Base-by-base conservation (phyloP, 2,113 vertebrate genomes). In the Dendrocopos noguchii region DNA sequence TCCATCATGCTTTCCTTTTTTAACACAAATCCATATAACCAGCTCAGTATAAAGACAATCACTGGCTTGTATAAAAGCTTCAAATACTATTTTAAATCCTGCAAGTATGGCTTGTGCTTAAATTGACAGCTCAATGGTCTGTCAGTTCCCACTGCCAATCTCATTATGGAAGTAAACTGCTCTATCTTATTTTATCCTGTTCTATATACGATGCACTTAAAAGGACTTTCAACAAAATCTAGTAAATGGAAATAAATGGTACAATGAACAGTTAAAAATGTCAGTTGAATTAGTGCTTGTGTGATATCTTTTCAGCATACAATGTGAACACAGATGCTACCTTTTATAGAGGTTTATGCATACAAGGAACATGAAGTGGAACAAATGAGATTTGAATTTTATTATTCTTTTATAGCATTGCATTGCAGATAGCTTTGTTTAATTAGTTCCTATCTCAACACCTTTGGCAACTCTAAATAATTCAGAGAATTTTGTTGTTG, bases 331-430 rank as follows among this genome's bases (percentile, higher is more conserved):
- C 93, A 96, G 61, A 90, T 97, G 93, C 72, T 50, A 47, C 72
- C 66, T 94, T 95, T 97, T 96, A 95, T 93, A 96, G 95, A 97
- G 95, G 63, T 73, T 95, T 95, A 93, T 92, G 96, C 95, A 87
- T 87, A 94, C 27, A 1, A 87, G 91, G 85, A 97, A 94, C 85
- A 71, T 68, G 94, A 95, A 97, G 97, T 90, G 95, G 97, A 98
- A 97, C 97, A 97, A 97, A 97, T 96, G 97, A 97, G 97, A 97
- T 97, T 97, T 97, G 95, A 85, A 95, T 97, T 98, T 97, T 97
- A 98, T 95, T 97, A 94, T 95, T 93, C 95, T 97, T 98, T 97
- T 97, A 97, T 91, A 85, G 96, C 73, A 29, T 81, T 90, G 87
- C 87, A 64, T 87, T 80, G 87, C 84, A 94, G 96, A 97, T 78